Evolutionary conservation across 2,888 invertebrate species (phyloP).

Genomic region (Conistra vaccinii): DNA sequence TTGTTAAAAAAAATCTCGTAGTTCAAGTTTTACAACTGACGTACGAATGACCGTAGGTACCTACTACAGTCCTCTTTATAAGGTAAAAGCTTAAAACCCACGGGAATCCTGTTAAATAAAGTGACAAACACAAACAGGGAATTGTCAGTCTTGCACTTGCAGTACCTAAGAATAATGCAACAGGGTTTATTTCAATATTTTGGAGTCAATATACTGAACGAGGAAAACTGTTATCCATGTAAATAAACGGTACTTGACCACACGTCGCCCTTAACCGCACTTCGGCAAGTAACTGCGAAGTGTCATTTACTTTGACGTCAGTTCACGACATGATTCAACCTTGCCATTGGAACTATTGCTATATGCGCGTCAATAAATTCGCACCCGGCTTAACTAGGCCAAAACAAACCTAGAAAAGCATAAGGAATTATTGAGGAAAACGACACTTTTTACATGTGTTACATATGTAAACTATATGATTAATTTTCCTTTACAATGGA

Average conservation of each 20-base stretch:
- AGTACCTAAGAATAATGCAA: conserved; percentile 3
- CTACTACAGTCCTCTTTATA: background rate
- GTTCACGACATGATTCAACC: conserved; percentile 47
- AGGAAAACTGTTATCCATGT: conserved; percentile 33
- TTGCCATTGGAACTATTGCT: conserved; percentile 9
- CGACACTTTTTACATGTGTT: background rate
- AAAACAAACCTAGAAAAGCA: conserved; percentile 12
- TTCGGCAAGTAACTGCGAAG: conserved; percentile 19
- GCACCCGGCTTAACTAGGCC: conserved; percentile 16
- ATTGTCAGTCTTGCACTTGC: background rate
- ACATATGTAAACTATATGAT: background rate
- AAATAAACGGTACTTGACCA: conserved; percentile 8
- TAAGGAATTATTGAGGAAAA: conserved; percentile 47
- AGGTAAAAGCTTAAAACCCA: background rate
- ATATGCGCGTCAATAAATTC: conserved; percentile 42
- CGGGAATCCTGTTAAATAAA: background rate
- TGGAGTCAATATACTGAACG: conserved; percentile 9
- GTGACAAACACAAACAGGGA: background rate
- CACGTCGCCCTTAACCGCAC: conserved; percentile 26
- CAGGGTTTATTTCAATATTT: conserved; percentile 42
- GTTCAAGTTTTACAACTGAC: background rate
- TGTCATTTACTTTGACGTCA: conserved; percentile 50
- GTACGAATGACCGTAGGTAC: background rate
- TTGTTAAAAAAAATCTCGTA: no score
- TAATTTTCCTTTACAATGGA: background rate